These are phyloP conservation scores for Unio pictorum DNA, from an alignment of 2,888 invertebrate genomes.

Conservation along the genomic window DNA sequence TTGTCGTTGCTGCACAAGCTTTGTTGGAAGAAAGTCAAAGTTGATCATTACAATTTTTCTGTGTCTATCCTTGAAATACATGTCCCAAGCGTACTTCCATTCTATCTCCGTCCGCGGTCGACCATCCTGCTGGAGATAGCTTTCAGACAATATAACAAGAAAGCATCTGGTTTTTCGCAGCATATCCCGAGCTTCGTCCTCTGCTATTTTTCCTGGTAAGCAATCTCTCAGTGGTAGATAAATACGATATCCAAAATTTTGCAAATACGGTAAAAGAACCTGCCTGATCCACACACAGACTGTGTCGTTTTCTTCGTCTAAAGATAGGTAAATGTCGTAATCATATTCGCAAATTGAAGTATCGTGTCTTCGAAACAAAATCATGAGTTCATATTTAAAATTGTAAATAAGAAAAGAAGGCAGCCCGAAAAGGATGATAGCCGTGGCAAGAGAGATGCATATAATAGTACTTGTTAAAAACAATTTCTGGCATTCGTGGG, in stretches of 20 bases:
- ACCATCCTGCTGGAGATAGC: neutral
- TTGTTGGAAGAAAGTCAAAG: neutral
- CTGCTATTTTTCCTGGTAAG: neutral
- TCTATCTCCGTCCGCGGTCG: slow-evolving; percentile 3
- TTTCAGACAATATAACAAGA: slow-evolving; percentile 1
- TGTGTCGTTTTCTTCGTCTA: slow-evolving; percentile 1
- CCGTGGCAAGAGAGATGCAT: too few relatives aligned
- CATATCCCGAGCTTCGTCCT: slow-evolving; percentile 1
- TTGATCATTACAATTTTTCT: neutral
- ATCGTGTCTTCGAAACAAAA: too few relatives aligned
- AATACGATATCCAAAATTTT: slow-evolving; percentile 2
- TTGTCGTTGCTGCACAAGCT: neutral
- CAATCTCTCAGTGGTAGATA: slow-evolving; percentile 7
- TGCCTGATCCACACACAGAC: slow-evolving; percentile 1
- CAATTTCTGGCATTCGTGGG: too few relatives aligned
- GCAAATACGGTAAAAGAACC: neutral
- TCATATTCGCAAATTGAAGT: neutral
- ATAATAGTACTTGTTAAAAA: too few relatives aligned
- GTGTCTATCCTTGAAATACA: neutral
- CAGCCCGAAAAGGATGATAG: too few relatives aligned
- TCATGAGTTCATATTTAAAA: too few relatives aligned
- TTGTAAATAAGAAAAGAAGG: too few relatives aligned
- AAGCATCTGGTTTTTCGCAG: neutral
- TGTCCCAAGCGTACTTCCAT: slow-evolving; percentile 13
- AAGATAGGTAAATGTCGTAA: slow-evolving; percentile 9